Evolutionary conservation across 2,797 vertebrate species (phyloP).

Genomic region (Perodicticus potto): DNA sequence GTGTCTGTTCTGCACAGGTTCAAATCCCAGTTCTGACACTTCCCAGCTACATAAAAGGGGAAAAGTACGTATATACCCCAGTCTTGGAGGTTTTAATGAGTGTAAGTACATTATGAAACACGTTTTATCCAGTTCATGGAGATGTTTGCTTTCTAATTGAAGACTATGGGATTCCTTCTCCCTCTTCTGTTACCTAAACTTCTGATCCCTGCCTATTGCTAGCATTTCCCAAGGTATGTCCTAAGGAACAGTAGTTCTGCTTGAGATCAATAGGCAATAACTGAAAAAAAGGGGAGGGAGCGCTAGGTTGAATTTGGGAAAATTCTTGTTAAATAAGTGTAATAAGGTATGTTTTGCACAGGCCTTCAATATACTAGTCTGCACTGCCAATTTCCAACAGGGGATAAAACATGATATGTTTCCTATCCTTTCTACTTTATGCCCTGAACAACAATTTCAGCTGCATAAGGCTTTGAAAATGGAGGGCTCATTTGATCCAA

Average conservation of each 20-base stretch:
- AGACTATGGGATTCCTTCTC: not conserved
- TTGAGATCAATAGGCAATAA: not conserved
- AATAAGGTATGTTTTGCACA: not conserved
- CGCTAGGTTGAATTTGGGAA: not conserved
- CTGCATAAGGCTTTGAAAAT: not conserved
- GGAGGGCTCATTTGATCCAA: not conserved
- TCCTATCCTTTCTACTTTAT: not conserved
- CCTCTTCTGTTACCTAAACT: not conserved
- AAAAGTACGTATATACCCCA: not conserved
- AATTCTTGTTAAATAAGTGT: not conserved
- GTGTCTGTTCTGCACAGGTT: not conserved
- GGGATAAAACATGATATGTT: not conserved
- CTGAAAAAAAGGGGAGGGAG: not conserved
- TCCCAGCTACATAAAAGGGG: not conserved
- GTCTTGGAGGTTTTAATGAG: not conserved
- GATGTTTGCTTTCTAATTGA: not conserved
- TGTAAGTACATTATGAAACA: not conserved
- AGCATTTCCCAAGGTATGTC: not conserved
- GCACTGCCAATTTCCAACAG: not conserved
- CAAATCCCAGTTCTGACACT: not conserved
- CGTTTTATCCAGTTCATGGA: not conserved
- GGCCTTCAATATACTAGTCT: not conserved
- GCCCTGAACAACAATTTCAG: not conserved
- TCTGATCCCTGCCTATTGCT: not conserved
- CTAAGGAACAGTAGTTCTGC: not conserved